These are phyloP conservation scores for Spatulosminthurus flaviceps DNA, from an alignment of 2,888 invertebrate species.

Conservation along the genomic window DNA sequence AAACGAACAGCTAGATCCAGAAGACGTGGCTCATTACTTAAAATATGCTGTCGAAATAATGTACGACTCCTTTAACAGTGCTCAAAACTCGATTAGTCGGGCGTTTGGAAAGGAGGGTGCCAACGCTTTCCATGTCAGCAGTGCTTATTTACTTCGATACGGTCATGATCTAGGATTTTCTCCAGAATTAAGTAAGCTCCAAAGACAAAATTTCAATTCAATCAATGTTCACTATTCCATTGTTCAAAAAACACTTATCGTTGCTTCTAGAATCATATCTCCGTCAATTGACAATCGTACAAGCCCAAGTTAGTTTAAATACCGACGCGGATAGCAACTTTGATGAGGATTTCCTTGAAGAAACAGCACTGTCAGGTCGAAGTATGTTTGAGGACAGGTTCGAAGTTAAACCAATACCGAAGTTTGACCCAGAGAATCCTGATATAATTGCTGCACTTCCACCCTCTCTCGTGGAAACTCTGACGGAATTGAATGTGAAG, in stretches of 20 bases:
- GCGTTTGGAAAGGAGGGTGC: slow-evolving; percentile 41
- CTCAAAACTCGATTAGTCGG: not conserved
- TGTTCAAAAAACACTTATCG: too few relatives aligned
- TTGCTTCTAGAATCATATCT: too few relatives aligned
- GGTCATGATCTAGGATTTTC: slow-evolving; percentile 18
- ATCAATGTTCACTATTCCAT: too few relatives aligned
- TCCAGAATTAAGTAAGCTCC: slow-evolving; percentile 3
- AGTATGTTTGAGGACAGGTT: too few relatives aligned
- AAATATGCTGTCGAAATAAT: slow-evolving; percentile 28
- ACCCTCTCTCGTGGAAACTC: not conserved
- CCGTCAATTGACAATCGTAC: too few relatives aligned
- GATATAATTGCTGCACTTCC: slow-evolving; percentile 9
- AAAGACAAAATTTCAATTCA: too few relatives aligned
- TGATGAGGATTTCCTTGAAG: too few relatives aligned
- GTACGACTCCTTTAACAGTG: not conserved
- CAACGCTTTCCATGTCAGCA: not conserved
- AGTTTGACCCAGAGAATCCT: slow-evolving; percentile 28
- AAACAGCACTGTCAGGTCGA: too few relatives aligned
- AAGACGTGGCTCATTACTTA: not conserved
- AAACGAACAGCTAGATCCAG: not conserved
- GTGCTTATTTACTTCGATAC: not conserved
- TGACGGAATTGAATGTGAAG: not conserved
- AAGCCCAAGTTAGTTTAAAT: too few relatives aligned
- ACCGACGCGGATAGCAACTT: too few relatives aligned
- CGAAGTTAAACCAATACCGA: not conserved